Percentiles rank a stretch among this genome's conserved stretches.
These are phyloP conservation scores for Microctenopoma stevenorrisi DNA, from an alignment of 2,797 vertebrate genomes.

Conservation along the genomic window DNA sequence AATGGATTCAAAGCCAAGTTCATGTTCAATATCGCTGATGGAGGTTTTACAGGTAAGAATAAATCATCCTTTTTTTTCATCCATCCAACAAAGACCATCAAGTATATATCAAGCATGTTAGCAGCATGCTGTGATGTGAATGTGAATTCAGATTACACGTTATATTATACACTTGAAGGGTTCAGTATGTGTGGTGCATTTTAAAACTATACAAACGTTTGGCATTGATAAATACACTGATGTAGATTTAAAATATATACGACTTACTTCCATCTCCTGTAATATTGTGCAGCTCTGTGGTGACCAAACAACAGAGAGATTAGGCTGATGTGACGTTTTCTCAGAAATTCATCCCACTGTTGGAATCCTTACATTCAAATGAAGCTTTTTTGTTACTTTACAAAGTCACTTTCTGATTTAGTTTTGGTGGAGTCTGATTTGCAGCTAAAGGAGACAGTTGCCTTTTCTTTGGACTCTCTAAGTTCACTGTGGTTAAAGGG, in stretches of 20 bases:
- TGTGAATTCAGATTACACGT: background rate
- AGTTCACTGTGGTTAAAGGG: too few relatives aligned
- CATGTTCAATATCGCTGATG: conserved; percentile 99
- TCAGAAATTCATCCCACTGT: background rate
- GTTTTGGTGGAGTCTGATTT: background rate
- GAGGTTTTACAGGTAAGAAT: conserved; percentile 94
- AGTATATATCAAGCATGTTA: background rate
- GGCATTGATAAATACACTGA: too few relatives aligned
- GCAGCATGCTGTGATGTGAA: background rate
- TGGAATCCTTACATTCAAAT: background rate
- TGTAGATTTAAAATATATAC: too few relatives aligned
- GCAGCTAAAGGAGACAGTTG: background rate
- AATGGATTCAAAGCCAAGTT: conserved; percentile 89
- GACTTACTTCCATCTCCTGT: too few relatives aligned
- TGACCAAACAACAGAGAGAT: too few relatives aligned
- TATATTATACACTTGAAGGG: background rate
- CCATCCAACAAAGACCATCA: background rate
- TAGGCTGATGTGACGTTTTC: too few relatives aligned
- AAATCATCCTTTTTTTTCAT: background rate
- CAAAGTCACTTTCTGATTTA: background rate
- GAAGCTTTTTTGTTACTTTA: background rate
- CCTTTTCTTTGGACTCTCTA: background rate
- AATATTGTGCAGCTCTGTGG: too few relatives aligned
- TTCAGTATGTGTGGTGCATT: too few relatives aligned
- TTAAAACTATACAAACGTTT: too few relatives aligned